Evolutionary conservation across 2,113 vertebrate genomes (phyloP).

Genomic region (Ramphastos sulfuratus): DNA sequence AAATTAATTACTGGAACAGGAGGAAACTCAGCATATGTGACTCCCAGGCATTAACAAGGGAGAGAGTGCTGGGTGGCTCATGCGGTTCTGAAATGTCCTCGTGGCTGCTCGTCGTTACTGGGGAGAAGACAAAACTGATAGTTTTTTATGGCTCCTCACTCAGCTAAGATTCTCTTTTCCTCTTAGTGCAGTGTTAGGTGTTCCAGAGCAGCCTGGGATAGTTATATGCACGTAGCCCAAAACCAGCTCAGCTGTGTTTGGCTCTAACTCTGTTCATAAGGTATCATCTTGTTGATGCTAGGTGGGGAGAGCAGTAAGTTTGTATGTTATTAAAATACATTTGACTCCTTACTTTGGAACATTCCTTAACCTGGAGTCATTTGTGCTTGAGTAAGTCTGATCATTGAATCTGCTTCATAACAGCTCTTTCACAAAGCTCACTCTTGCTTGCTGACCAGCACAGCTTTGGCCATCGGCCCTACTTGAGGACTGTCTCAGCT

Average conservation of each 20-base stretch:
- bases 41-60: not conserved
- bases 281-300: not conserved
- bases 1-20: not conserved
- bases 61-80: not conserved
- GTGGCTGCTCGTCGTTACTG: not conserved
- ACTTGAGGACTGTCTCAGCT: not conserved
- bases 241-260: not conserved
- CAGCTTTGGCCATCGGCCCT: not conserved
- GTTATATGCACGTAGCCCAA: accelerated
- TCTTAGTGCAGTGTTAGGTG: not conserved
- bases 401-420: not conserved
- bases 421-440: not conserved
- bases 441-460: not conserved
- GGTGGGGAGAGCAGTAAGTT: not conserved
- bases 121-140: no score
- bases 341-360: not conserved
- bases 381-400: not conserved
- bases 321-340: not conserved
- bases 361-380: slow-evolving; percentile 6
- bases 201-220: not conserved
- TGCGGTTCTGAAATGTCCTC: not conserved
- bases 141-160: not conserved
- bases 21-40: not conserved
- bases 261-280: not conserved
- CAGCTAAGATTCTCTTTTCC: not conserved